These are phyloP conservation scores for Andricus grossulariae DNA, from an alignment of 1,140 invertebrate genomes.

Conservation along the genomic window DNA sequence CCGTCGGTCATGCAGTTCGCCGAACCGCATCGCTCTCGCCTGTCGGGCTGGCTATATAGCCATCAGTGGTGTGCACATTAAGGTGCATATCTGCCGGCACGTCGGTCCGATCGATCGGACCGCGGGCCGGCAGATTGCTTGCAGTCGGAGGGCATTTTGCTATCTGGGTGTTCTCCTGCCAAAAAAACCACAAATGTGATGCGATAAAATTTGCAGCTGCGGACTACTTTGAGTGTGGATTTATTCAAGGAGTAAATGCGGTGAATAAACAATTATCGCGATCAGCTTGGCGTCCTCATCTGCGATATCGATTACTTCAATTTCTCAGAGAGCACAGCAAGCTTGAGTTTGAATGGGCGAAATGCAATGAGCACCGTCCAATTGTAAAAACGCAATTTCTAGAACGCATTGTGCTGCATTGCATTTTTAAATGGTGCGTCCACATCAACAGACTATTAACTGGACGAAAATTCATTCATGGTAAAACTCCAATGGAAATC, in stretches of 20 bases:
- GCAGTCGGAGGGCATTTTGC: too few relatives aligned
- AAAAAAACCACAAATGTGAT: too few relatives aligned
- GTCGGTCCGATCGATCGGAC: too few relatives aligned
- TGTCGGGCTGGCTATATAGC: too few relatives aligned
- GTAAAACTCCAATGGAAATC: background rate
- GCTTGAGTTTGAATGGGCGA: background rate
- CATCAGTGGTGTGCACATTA: too few relatives aligned
- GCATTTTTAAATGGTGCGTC: background rate
- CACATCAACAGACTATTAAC: background rate
- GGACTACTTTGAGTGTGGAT: background rate
- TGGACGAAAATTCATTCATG: background rate
- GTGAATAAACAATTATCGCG: background rate
- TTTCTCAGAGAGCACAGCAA: background rate
- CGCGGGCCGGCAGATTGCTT: too few relatives aligned
- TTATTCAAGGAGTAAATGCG: background rate
- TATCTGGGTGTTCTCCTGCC: too few relatives aligned
- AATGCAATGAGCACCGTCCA: background rate
- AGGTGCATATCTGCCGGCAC: too few relatives aligned
- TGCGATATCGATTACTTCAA: background rate
- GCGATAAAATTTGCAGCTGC: background rate
- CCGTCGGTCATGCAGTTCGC: too few relatives aligned
- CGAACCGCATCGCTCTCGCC: too few relatives aligned
- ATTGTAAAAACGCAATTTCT: background rate
- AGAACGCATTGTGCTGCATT: background rate
- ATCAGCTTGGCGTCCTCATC: background rate